Evolutionary conservation across 35 echinoderm and acorn worm species (phyloP).

Genomic region (Lytechinus variegatus): DNA sequence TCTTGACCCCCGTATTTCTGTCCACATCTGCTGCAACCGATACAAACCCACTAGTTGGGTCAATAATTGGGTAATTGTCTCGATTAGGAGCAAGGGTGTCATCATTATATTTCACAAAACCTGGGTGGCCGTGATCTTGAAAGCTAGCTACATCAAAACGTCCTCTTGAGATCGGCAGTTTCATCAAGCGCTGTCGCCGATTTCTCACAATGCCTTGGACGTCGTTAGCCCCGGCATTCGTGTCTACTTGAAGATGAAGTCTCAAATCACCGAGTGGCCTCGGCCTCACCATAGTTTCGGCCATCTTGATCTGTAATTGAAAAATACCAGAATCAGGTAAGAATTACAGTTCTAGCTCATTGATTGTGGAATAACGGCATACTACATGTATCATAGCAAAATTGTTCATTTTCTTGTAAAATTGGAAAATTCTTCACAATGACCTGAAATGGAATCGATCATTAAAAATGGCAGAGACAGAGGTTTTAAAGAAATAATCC

Average conservation of each 20-base stretch:
- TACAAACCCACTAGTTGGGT: conserved; percentile 86
- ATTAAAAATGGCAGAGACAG: too few species aligned
- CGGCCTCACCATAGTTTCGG: conserved; percentile 69
- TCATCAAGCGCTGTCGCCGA: conserved; percentile 75
- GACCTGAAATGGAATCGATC: too few species aligned
- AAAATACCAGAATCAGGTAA: background rate
- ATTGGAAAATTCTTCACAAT: too few species aligned
- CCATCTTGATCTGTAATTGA: conserved; percentile 56
- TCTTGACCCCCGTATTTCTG: conserved; percentile 73
- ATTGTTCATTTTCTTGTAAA: too few species aligned
- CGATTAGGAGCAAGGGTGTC: conserved; percentile 84
- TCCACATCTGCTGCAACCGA: conserved; percentile 85
- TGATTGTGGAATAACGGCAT: too few species aligned
- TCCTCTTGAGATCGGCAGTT: conserved; percentile 75
- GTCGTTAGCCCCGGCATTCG: conserved; percentile 88
- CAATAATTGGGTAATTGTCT: conserved; percentile 88
- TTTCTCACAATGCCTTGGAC: conserved; percentile 66
- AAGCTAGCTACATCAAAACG: conserved; percentile 89
- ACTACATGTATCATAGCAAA: too few species aligned
- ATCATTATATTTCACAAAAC: conserved; percentile 92
- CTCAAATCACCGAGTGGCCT: conserved; percentile 74
- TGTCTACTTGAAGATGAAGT: conserved; percentile 80
- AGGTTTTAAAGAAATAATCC: too few species aligned
- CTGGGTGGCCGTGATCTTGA: conserved; percentile 62
- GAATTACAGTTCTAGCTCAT: too few species aligned